These are phyloP conservation scores for Puffinus mauretanicus DNA, from an alignment of 2,113 vertebrate species.

Conservation along the genomic window DNA sequence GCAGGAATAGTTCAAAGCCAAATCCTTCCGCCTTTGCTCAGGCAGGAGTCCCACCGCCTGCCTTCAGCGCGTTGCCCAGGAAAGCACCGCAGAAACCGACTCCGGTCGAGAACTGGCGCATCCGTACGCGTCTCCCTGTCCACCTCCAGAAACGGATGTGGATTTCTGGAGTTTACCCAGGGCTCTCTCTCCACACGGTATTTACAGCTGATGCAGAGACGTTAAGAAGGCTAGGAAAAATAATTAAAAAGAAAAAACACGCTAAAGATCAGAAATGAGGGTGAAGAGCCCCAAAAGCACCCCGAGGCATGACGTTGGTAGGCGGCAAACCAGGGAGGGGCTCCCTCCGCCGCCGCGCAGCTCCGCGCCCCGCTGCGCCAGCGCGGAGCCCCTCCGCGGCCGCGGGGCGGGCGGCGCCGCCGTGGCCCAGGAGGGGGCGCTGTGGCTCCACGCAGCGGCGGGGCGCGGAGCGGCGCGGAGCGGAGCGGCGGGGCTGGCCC, in stretches of 20 bases:
- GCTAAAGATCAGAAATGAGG: neutral
- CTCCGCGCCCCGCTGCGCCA: too few relatives aligned
- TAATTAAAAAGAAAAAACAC: rapidly evolving
- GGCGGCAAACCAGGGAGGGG: neutral
- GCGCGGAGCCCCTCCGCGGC: too few relatives aligned
- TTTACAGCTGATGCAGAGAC: neutral
- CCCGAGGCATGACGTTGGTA: rapidly evolving
- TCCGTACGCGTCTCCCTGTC: rapidly evolving
- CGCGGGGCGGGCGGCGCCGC: too few relatives aligned
- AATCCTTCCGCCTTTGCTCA: neutral
- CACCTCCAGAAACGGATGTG: neutral
- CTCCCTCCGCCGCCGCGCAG: neutral
- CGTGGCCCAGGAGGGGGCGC: too few relatives aligned
- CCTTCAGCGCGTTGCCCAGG: rapidly evolving
- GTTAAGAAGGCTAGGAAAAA: neutral
- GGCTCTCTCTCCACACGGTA: rapidly evolving
- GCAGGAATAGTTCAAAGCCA: constrained; percentile 15
- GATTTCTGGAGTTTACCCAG: neutral
- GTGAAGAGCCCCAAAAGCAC: rapidly evolving
- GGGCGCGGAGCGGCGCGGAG: too few relatives aligned
- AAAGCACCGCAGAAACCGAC: neutral
- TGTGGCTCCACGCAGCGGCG: too few relatives aligned
- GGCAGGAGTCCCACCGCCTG: neutral
- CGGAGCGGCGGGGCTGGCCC: too few relatives aligned
- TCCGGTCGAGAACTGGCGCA: rapidly evolving